Evolutionary conservation across 2,797 vertebrate genomes (phyloP).

Genomic region (Ceyx erithaca): DNA sequence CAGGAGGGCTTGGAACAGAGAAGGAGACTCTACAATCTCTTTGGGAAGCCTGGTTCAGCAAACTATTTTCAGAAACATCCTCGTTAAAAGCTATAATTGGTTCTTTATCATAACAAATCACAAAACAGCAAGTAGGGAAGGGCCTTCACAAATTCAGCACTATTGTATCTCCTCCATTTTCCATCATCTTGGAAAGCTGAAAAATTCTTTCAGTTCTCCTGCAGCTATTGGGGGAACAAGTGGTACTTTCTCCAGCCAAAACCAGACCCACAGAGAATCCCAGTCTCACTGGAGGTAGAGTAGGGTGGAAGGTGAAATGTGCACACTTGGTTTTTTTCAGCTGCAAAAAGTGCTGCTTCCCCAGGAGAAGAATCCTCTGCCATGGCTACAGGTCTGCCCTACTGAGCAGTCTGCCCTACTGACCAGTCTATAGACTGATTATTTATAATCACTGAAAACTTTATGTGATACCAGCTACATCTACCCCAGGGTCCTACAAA

Average conservation of each 20-base stretch:
- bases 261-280: neutral
- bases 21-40: neutral
- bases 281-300: fast-evolving
- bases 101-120: neutral
- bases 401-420: neutral
- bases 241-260: neutral
- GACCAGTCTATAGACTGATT: neutral
- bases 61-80: neutral
- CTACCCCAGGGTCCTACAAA: neutral
- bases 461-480: neutral
- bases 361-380: neutral
- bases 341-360: neutral
- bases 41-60: neutral
- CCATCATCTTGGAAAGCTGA: neutral
- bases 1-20: neutral
- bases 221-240: neutral
- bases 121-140: neutral
- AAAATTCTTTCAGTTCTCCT: neutral
- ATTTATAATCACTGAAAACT: neutral
- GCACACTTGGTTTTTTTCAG: neutral
- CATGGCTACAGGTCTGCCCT: neutral
- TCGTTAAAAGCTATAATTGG: neutral
- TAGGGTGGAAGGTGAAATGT: neutral
- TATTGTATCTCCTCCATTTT: neutral
- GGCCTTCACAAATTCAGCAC: neutral